Evolutionary conservation across 64 coral and sea anemone species (phyloP).

Genomic region (Actinia equina): DNA sequence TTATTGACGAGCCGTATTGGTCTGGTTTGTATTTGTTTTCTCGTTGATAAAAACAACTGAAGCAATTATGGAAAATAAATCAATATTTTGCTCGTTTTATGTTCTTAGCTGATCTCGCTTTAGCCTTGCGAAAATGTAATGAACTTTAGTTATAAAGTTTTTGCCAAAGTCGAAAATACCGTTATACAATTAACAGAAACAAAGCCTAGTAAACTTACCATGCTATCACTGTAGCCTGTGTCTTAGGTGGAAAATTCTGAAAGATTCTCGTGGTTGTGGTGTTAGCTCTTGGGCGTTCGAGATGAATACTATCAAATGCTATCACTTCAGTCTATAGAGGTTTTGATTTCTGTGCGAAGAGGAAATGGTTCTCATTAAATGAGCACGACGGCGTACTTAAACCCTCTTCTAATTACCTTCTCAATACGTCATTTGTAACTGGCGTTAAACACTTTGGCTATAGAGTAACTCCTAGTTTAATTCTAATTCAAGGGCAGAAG

Average conservation of each 20-base stretch:
- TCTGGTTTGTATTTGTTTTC: background rate
- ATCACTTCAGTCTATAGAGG: background rate
- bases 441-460: conserved; percentile 16
- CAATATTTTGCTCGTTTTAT: background rate
- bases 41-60: background rate
- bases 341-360: background rate
- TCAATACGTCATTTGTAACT: background rate
- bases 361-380: conserved; percentile 14
- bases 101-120: background rate
- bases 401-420: conserved; percentile 17
- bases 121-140: background rate
- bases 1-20: background rate
- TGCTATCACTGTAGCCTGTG: background rate
- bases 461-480: background rate
- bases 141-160: background rate
- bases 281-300: background rate
- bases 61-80: background rate
- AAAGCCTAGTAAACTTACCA: background rate
- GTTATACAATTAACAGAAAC: background rate
- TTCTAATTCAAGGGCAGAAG: background rate
- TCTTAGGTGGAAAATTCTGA: background rate
- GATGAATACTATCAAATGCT: background rate
- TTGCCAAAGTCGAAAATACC: background rate
- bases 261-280: background rate
- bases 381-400: conserved; percentile 4